Evolutionary conservation across 37 sponge, comb jelly and placozoan genomes (phyloP).

Genomic region (Tethya wilhelma): DNA sequence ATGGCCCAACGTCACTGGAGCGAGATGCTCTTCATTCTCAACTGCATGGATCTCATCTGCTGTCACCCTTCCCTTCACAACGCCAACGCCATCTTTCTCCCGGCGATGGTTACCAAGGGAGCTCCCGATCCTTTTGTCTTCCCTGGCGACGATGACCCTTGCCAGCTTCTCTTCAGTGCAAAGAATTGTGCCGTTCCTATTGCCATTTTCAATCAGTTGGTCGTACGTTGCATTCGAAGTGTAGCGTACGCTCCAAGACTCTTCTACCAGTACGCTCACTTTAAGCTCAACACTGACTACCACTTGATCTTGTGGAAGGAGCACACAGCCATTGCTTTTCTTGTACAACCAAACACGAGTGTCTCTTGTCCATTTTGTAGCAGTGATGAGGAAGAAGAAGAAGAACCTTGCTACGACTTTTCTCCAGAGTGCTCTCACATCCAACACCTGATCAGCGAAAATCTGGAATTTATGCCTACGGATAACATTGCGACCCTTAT

Average conservation of each 20-base stretch:
- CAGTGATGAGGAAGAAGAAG: neutral
- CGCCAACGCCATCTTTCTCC: constrained; percentile 29
- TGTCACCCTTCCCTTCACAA: constrained; percentile 57
- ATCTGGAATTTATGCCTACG: constrained; percentile 18
- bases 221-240: constrained; percentile 45
- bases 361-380: constrained; percentile 31
- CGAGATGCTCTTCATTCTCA: constrained; percentile 55
- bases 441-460: constrained; percentile 31
- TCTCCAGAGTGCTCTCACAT: constrained; percentile 17
- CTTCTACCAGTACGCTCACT: constrained; percentile 38
- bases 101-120: constrained; percentile 31
- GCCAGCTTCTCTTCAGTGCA: constrained; percentile 16
- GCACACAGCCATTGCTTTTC: constrained; percentile 22
- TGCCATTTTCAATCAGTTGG: constrained; percentile 60
- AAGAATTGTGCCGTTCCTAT: constrained; percentile 25
- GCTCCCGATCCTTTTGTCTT: constrained; percentile 29
- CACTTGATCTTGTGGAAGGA: constrained; percentile 58
- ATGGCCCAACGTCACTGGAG: constrained; percentile 56
- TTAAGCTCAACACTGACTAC: constrained; percentile 35
- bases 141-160: constrained; percentile 24
- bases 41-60: constrained; percentile 64
- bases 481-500: constrained; percentile 29
- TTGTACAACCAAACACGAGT: constrained; percentile 35
- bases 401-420: neutral
- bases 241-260: constrained; percentile 36